phyloP scores from a whole-genome alignment of 1,140 invertebrate genomes.

The Drosophila ohnishii region DNA sequence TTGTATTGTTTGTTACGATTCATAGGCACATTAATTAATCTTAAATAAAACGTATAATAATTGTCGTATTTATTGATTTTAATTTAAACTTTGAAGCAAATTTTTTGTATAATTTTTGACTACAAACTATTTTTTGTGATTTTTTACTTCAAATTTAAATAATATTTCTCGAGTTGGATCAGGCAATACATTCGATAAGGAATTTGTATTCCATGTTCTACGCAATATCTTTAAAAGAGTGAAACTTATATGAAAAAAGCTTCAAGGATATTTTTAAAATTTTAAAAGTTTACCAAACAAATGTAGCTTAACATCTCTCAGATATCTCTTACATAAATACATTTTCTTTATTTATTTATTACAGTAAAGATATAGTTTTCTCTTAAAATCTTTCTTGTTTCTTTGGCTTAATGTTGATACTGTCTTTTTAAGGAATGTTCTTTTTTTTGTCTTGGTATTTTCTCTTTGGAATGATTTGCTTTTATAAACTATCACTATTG shows the following conservation, averaged over 20 bases:
- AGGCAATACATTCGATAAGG: too few species aligned
- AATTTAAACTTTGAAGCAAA: too few species aligned
- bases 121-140: too few species aligned
- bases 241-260: too few species aligned
- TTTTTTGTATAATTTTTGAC: too few species aligned
- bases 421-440: slow-evolving; percentile 1
- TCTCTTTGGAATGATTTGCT: slow-evolving; percentile 1
- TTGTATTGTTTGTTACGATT: slow-evolving; percentile 1
- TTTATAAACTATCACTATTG: background rate
- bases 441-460: background rate
- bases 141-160: too few species aligned
- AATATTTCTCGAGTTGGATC: too few species aligned
- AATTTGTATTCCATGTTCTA: too few species aligned
- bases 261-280: too few species aligned
- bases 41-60: slow-evolving; percentile 13
- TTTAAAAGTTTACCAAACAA: background rate
- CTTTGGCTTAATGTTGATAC: background rate
- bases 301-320: background rate
- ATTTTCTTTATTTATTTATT: background rate
- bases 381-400: background rate
- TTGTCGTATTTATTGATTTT: background rate
- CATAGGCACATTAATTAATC: background rate
- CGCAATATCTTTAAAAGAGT: too few species aligned
- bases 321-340: background rate
- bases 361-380: background rate